Conservation (phyloP, 2,797 vertebrate species). For the Macroramphosus scolopax region DNA sequence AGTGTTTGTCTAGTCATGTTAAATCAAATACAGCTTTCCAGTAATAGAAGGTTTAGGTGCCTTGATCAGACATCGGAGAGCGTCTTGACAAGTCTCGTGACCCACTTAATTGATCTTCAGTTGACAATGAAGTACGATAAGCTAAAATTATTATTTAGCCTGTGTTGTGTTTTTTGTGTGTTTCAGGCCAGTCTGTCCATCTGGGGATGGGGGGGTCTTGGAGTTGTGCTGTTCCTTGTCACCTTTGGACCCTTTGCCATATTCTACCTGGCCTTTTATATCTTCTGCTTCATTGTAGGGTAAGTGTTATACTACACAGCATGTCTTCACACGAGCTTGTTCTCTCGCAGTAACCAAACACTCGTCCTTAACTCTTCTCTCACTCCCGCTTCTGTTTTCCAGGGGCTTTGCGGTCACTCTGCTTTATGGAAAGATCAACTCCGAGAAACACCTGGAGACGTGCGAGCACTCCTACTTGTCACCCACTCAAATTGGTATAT, state of each 20-base stretch:
- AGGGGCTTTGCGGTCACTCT: slow-evolving; percentile 94
- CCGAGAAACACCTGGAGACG: slow-evolving; percentile 94
- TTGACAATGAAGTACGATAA: too few relatives aligned
- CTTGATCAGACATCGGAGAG: too few relatives aligned
- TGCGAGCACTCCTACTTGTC: slow-evolving; percentile 96
- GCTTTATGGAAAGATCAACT: slow-evolving; percentile 97
- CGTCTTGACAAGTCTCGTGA: too few relatives aligned
- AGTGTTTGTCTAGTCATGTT: too few relatives aligned
- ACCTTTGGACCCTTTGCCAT: slow-evolving; percentile 98
- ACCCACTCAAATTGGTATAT: slow-evolving; percentile 85
- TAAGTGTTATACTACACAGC: slow-evolving; percentile 72
- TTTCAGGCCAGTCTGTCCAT: slow-evolving; percentile 95
- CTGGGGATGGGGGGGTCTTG: slow-evolving; percentile 99
- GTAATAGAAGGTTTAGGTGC: too few relatives aligned
- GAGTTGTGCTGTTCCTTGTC: slow-evolving; percentile 94
- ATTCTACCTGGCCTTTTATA: slow-evolving; percentile 99
- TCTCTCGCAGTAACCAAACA: neutral
- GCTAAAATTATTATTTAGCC: slow-evolving; percentile 6
- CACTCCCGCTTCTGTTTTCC: slow-evolving; percentile 40
- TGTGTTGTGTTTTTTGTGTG: slow-evolving; percentile 29
- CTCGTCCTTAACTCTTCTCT: neutral
- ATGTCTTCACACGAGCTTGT: neutral
- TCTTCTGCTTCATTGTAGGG: slow-evolving; percentile 98
- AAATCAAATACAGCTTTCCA: too few relatives aligned
- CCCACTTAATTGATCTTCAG: too few relatives aligned